Percentiles rank a stretch among this genome's conserved stretches.
These are phyloP conservation scores for Aspiorhynchus laticeps DNA, from an alignment of 2,113 vertebrate species.

Conservation along the genomic window DNA sequence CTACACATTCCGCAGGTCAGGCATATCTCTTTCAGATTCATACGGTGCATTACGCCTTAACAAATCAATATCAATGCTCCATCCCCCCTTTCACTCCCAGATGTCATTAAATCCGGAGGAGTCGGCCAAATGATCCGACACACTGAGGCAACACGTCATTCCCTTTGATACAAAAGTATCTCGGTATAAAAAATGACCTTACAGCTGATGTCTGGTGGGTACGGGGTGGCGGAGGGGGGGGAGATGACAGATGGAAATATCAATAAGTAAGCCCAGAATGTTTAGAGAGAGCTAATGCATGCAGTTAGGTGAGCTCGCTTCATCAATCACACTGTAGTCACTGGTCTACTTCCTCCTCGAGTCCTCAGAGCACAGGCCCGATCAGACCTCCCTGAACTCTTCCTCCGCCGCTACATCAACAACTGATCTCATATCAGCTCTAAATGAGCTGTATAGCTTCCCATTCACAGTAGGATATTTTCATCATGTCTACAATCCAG, in stretches of 20 bases:
- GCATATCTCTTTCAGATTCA: slow-evolving; percentile 48
- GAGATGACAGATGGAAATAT: slow-evolving; percentile 57
- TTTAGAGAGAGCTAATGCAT: slow-evolving; percentile 52
- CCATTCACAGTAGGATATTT: not conserved
- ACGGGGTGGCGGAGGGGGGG: slow-evolving; percentile 30
- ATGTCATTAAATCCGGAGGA: slow-evolving; percentile 43
- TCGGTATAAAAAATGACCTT: slow-evolving; percentile 53
- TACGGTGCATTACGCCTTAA: slow-evolving; percentile 55
- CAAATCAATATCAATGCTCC: slow-evolving; percentile 50
- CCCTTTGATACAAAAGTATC: slow-evolving; percentile 53
- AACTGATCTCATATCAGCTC: slow-evolving; percentile 22
- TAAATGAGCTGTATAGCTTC: slow-evolving; percentile 12
- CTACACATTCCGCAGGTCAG: slow-evolving; percentile 22
- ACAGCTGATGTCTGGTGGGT: slow-evolving; percentile 48
- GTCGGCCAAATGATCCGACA: slow-evolving; percentile 43
- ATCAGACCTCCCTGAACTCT: slow-evolving; percentile 37
- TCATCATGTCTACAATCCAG: slow-evolving; percentile 12
- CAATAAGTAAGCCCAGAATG: slow-evolving; percentile 49
- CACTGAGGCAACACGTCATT: slow-evolving; percentile 40
- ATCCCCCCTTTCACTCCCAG: not conserved
- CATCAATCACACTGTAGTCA: slow-evolving; percentile 42
- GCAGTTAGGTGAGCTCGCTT: slow-evolving; percentile 31
- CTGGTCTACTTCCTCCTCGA: slow-evolving; percentile 11
- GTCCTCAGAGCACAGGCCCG: slow-evolving; percentile 4
- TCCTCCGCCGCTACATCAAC: slow-evolving; percentile 13